Percentiles rank a stretch among this genome's conserved stretches.
Evolutionary conservation across 2,888 invertebrate genomes (phyloP).

Genomic region (Drosophila aldrichi): DNA sequence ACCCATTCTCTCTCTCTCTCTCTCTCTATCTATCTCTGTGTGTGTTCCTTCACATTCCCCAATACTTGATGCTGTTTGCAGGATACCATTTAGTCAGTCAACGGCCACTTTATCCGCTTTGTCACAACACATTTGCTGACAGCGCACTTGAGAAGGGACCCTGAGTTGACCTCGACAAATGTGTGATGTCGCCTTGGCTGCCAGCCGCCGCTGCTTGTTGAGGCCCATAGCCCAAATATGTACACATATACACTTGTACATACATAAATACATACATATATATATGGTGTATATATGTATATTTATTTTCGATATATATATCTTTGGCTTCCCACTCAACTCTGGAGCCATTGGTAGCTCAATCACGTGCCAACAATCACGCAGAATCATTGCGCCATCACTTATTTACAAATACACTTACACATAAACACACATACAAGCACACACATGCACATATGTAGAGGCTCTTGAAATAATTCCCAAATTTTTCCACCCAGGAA

Average conservation of each 20-base stretch:
- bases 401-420: constrained; percentile 53
- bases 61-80: background rate
- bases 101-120: background rate
- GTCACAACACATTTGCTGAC: constrained; percentile 27
- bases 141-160: constrained; percentile 23
- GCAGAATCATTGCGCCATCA: constrained; percentile 73
- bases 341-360: constrained; percentile 53
- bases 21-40: no score
- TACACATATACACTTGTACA: background rate
- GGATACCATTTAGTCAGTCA: constrained; percentile 14
- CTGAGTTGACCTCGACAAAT: constrained; percentile 27
- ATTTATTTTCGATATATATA: background rate
- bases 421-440: background rate
- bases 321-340: constrained; percentile 11
- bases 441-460: background rate
- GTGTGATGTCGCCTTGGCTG: constrained; percentile 29
- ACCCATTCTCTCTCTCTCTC: no score
- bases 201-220: constrained; percentile 7
- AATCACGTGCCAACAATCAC: constrained; percentile 68
- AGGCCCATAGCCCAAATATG: constrained; percentile 3
- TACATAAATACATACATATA: background rate
- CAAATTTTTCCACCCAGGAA: constrained; percentile 13
- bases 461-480: constrained; percentile 2
- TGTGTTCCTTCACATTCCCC: background rate
- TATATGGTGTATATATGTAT: background rate